Percentiles rank a stretch among this genome's conserved stretches.
Conservation (phyloP, 2,113 vertebrate species). For the Callaeas wilsoni region DNA sequence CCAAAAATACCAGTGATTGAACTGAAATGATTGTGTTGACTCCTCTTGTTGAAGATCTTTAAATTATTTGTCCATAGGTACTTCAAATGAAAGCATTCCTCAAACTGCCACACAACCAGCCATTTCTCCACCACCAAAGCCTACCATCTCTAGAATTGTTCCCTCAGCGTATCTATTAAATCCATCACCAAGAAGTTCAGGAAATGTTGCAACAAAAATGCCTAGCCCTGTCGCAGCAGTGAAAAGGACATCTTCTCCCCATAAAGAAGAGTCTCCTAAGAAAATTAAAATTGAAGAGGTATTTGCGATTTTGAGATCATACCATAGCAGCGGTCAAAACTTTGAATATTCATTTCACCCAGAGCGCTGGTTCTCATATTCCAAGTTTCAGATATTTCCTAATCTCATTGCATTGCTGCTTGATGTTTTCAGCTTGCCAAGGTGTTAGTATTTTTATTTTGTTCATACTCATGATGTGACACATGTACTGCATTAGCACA, state of each 20-base stretch:
- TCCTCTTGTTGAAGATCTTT: not conserved
- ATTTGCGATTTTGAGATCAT: slow-evolving; percentile 17
- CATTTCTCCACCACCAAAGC: slow-evolving; percentile 75
- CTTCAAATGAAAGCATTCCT: slow-evolving; percentile 80
- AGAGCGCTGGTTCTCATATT: not conserved
- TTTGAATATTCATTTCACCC: not conserved
- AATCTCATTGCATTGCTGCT: not conserved
- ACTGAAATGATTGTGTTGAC: not conserved
- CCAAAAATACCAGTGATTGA: not conserved
- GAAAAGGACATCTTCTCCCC: slow-evolving; percentile 77
- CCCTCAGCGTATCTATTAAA: slow-evolving; percentile 74
- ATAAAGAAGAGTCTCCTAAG: slow-evolving; percentile 76
- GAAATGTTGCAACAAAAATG: slow-evolving; percentile 72
- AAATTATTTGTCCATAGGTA: slow-evolving; percentile 58
- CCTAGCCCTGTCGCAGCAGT: slow-evolving; percentile 69
- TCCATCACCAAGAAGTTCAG: slow-evolving; percentile 74
- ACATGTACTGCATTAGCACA: not conserved
- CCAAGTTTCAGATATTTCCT: not conserved
- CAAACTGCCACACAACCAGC: slow-evolving; percentile 75
- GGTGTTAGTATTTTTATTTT: not conserved
- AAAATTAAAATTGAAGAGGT: slow-evolving; percentile 80
- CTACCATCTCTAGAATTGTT: slow-evolving; percentile 72
- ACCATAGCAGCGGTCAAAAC: not conserved
- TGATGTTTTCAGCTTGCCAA: not conserved
- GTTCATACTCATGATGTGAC: not conserved